These are phyloP conservation scores for Silurus meridionalis DNA, from an alignment of 2,113 vertebrate species.

Conservation along the genomic window DNA sequence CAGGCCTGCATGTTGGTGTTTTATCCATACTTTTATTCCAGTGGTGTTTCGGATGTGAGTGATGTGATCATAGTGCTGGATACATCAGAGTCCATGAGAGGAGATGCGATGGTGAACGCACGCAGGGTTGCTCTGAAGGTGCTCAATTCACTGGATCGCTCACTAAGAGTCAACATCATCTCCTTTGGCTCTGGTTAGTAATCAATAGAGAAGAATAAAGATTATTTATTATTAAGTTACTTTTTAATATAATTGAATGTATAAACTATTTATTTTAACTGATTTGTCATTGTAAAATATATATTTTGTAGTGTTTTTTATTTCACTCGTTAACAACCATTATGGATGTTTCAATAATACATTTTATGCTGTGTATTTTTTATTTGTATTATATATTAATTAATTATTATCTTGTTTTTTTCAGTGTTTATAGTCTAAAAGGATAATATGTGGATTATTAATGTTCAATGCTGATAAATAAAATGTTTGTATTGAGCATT, in stretches of 20 bases:
- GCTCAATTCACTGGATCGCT: constrained; percentile 61
- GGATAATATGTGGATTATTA: not conserved
- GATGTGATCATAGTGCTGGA: constrained; percentile 80
- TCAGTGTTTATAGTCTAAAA: not conserved
- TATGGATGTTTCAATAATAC: not conserved
- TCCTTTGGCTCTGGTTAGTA: constrained; percentile 78
- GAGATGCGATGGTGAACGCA: constrained; percentile 67
- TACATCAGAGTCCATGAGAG: constrained; percentile 82
- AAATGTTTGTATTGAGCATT: not conserved
- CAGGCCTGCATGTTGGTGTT: constrained; percentile 89
- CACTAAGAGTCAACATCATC: constrained; percentile 72
- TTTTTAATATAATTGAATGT: not conserved
- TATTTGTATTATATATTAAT: not conserved
- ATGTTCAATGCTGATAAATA: not conserved
- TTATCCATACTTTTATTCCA: constrained; percentile 75
- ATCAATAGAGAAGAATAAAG: not conserved
- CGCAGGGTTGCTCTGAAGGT: constrained; percentile 72
- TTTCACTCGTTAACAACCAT: not conserved
- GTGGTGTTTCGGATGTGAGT: constrained; percentile 29
- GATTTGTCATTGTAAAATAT: not conserved
- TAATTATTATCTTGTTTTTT: not conserved
- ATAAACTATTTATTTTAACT: not conserved
- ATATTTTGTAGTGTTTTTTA: not conserved
- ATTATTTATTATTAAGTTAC: not conserved
- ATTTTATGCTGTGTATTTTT: not conserved